phyloP scores from a whole-genome alignment of 2,113 vertebrate species.

The Semnornis frantzii region DNA sequence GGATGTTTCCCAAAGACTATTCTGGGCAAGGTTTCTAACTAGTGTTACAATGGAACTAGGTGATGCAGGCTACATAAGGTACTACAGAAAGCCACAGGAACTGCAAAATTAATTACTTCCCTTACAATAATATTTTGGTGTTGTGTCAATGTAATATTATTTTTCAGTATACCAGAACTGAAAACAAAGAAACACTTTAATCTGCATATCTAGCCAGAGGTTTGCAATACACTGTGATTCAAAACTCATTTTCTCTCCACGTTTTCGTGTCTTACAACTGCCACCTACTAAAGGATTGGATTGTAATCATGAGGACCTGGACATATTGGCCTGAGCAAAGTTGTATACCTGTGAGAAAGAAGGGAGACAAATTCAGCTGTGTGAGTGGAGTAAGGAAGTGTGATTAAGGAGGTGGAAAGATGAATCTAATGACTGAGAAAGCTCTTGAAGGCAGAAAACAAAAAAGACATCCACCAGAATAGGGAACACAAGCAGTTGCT shows the following conservation, averaged over 20 bases:
- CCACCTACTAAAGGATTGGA: not conserved
- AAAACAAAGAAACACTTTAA: not conserved
- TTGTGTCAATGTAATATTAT: not conserved
- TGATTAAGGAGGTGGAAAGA: not conserved
- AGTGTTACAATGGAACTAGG: not conserved
- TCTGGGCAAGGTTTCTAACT: not conserved
- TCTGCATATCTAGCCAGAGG: not conserved
- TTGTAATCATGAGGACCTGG: not conserved
- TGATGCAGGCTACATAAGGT: not conserved
- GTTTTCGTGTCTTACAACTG: not conserved
- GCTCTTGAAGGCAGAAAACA: not conserved
- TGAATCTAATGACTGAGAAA: not conserved
- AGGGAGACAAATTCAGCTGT: not conserved
- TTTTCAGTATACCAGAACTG: not conserved
- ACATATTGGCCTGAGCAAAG: not conserved
- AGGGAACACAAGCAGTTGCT: not conserved
- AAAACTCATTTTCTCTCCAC: not conserved
- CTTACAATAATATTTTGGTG: not conserved
- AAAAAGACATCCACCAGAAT: not conserved
- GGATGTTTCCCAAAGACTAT: not conserved
- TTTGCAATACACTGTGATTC: not conserved
- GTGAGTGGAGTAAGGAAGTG: not conserved
- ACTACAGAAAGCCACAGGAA: not conserved
- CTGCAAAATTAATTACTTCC: not conserved
- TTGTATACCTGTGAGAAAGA: not conserved